Conservation (phyloP, 1,140 invertebrate species). For the Hetaerina americana region DNA sequence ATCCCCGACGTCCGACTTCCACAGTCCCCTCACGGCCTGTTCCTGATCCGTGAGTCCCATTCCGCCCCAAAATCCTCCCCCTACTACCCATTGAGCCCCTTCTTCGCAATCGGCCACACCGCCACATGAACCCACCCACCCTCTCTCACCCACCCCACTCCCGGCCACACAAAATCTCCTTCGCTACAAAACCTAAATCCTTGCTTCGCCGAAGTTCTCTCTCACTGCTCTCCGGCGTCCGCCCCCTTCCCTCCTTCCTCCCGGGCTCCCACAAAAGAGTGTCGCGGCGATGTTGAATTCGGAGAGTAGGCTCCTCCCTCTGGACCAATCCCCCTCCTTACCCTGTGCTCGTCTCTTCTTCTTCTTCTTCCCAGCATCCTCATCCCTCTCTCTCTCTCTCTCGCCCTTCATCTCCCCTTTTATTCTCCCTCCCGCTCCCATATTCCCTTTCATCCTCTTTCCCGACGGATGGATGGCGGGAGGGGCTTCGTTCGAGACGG, state of each 20-base stretch:
- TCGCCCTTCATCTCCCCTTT: not conserved
- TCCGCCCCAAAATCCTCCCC: too few relatives aligned
- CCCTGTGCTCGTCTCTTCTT: too few relatives aligned
- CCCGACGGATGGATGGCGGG: not conserved
- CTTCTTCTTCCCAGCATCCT: not conserved
- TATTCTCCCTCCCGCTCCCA: not conserved
- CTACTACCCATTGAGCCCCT: not conserved
- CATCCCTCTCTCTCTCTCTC: not conserved
- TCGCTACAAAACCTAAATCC: not conserved
- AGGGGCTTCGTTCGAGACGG: too few relatives aligned
- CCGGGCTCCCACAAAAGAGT: not conserved
- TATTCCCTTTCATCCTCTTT: not conserved
- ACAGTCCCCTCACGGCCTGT: too few relatives aligned
- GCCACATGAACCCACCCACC: not conserved
- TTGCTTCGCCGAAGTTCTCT: too few relatives aligned
- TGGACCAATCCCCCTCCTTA: too few relatives aligned
- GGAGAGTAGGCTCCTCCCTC: not conserved
- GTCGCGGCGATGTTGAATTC: not conserved
- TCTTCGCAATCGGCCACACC: not conserved
- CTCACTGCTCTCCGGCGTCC: too few relatives aligned
- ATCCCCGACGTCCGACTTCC: too few relatives aligned
- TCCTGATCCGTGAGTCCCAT: too few relatives aligned
- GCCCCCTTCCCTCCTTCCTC: not conserved
- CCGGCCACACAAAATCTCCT: not conserved
- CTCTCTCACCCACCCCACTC: not conserved